Evolutionary conservation across 1,140 invertebrate genomes (phyloP).

Genomic region (Stegodyphus mimosarum): DNA sequence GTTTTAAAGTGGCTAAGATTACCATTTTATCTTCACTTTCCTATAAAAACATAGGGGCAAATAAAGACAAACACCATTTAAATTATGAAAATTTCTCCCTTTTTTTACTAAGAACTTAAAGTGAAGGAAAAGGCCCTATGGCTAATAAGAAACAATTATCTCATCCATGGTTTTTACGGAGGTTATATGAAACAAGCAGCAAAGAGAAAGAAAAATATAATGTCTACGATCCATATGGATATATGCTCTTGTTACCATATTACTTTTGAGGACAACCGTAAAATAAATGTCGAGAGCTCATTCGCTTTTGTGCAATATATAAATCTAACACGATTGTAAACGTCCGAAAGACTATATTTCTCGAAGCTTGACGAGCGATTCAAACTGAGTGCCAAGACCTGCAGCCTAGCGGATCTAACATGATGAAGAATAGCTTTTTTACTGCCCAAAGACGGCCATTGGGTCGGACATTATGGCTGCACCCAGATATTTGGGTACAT

Average conservation of each 20-base stretch:
- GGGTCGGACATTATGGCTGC: conserved; percentile 50
- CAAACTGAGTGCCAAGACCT: conserved; percentile 13
- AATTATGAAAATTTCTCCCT: too few relatives aligned
- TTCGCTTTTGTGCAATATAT: background rate
- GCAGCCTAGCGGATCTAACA: conserved; percentile 50
- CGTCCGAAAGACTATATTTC: conserved; percentile 27
- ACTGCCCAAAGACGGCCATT: conserved; percentile 46
- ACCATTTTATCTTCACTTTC: too few relatives aligned
- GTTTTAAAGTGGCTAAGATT: too few relatives aligned
- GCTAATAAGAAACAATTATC: too few relatives aligned
- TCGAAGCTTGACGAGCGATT: conserved; percentile 27
- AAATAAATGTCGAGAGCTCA: background rate
- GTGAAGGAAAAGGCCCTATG: too few relatives aligned
- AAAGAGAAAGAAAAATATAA: too few relatives aligned
- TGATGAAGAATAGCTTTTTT: conserved; percentile 55
- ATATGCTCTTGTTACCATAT: background rate
- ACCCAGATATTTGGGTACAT: conserved; percentile 41
- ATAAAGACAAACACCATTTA: too few relatives aligned
- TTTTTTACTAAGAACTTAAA: too few relatives aligned
- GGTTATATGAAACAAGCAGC: too few relatives aligned
- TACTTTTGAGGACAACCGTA: background rate
- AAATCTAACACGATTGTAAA: conserved; percentile 47
- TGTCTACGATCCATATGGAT: too few relatives aligned
- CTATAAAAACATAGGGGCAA: too few relatives aligned
- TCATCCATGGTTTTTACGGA: too few relatives aligned